These are phyloP conservation scores for Alca torda DNA, from an alignment of 2,797 vertebrate genomes.

Conservation along the genomic window DNA sequence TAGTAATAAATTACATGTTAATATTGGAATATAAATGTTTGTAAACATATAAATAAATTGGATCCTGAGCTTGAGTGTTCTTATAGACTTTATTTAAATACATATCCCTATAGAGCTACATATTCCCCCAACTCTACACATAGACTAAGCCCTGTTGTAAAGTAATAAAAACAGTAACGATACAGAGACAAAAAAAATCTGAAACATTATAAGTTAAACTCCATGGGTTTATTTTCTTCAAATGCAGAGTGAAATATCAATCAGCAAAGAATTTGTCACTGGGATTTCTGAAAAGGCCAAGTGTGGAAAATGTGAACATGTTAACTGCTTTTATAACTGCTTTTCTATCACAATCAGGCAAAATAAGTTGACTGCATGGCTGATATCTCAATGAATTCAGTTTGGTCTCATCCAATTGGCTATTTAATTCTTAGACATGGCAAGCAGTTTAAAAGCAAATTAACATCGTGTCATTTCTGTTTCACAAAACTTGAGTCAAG, in stretches of 20 bases:
- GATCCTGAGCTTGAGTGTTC: not conserved
- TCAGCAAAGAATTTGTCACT: not conserved
- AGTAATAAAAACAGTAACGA: not conserved
- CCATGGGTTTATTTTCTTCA: not conserved
- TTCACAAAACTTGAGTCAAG: slow-evolving; percentile 43
- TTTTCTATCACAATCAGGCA: slow-evolving; percentile 16
- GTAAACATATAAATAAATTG: not conserved
- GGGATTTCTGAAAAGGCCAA: not conserved
- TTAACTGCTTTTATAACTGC: not conserved
- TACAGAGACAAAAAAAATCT: not conserved
- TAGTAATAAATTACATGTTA: not conserved
- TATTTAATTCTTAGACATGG: slow-evolving; percentile 47
- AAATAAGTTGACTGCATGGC: not conserved
- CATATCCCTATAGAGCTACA: not conserved
- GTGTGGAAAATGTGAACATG: not conserved
- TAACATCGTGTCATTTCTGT: slow-evolving; percentile 57
- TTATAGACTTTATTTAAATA: not conserved
- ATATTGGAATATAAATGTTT: not conserved
- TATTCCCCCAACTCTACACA: not conserved
- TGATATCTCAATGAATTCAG: slow-evolving; percentile 47
- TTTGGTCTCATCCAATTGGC: slow-evolving; percentile 43
- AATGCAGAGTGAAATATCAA: not conserved
- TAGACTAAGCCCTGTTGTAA: not conserved
- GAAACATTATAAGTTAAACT: not conserved
- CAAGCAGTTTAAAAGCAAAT: slow-evolving; percentile 58